Evolutionary conservation across 2,797 vertebrate species (phyloP).

Genomic region (Pipistrellus pipistrellus): DNA sequence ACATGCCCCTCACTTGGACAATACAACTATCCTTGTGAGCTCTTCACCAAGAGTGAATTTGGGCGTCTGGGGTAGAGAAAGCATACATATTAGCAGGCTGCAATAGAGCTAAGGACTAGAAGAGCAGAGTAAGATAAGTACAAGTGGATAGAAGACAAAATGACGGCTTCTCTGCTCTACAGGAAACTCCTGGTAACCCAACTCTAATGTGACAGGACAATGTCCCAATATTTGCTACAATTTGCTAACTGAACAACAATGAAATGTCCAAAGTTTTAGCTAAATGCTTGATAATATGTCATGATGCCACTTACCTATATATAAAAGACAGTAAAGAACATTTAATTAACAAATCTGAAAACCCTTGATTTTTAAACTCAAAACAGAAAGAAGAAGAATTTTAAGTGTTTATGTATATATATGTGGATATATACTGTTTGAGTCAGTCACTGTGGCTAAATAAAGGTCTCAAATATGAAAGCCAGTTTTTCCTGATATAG

Average conservation of each 20-base stretch:
- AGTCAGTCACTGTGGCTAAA: conserved; percentile 48
- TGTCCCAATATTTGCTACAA: not conserved
- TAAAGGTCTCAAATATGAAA: conserved; percentile 55
- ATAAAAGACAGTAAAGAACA: conserved; percentile 56
- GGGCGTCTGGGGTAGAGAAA: not conserved
- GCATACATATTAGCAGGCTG: not conserved
- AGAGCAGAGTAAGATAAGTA: not conserved
- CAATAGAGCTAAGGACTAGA: conserved; percentile 44
- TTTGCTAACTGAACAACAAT: not conserved
- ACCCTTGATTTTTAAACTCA: conserved; percentile 52
- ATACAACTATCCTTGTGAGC: not conserved
- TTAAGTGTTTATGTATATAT: conserved; percentile 10
- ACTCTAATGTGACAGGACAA: conserved; percentile 35
- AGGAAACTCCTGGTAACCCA: not conserved
- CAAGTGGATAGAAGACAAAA: not conserved
- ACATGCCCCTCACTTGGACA: not conserved
- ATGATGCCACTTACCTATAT: not conserved
- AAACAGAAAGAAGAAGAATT: conserved; percentile 57
- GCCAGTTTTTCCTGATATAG: not conserved
- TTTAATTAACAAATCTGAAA: conserved; percentile 35
- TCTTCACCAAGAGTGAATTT: conserved; percentile 12
- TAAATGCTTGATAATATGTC: not conserved
- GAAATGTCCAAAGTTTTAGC: conserved; percentile 47
- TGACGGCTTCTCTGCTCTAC: not conserved
- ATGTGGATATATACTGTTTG: not conserved